Percentiles rank a stretch among this genome's conserved stretches.
Conservation (phyloP, 2,888 invertebrate genomes). For the Ennomos fuscantarius region DNA sequence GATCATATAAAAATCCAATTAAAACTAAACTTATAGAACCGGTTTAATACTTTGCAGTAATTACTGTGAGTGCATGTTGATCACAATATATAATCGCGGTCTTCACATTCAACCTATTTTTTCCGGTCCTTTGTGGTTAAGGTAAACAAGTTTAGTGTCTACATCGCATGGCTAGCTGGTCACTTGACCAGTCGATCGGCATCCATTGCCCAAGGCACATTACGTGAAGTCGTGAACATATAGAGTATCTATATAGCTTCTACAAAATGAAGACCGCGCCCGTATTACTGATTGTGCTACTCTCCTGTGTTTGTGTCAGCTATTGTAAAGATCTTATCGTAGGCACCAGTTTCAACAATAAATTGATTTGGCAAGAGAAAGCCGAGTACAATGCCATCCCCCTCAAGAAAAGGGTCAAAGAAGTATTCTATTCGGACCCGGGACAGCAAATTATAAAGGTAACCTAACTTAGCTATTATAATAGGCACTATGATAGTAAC, state of each 20-base stretch:
- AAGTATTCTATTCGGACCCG: constrained; percentile 75
- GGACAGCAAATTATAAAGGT: constrained; percentile 80
- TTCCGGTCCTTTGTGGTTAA: constrained; percentile 56
- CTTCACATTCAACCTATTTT: constrained; percentile 49
- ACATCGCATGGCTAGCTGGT: constrained; percentile 19
- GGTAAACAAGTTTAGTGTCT: constrained; percentile 57
- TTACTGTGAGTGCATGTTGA: constrained; percentile 14
- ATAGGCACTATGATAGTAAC: not conserved
- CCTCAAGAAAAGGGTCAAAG: constrained; percentile 77
- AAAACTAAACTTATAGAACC: too few species aligned
- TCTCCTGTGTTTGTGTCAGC: constrained; percentile 61
- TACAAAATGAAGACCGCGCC: constrained; percentile 66
- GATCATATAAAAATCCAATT: too few species aligned
- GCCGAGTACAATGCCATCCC: constrained; percentile 76
- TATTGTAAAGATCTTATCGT: constrained; percentile 75
- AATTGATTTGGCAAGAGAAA: constrained; percentile 71
- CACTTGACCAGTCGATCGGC: constrained; percentile 53
- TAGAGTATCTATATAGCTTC: constrained; percentile 25
- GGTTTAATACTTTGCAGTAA: not conserved
- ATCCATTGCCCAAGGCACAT: constrained; percentile 57
- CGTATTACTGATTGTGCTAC: constrained; percentile 58
- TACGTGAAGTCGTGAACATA: constrained; percentile 43
- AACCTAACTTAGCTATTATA: constrained; percentile 27
- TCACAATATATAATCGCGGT: constrained; percentile 14
- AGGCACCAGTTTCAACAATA: constrained; percentile 74